Conservation (phyloP, 2,888 invertebrate genomes). For the Tetheella fluctuosa region DNA sequence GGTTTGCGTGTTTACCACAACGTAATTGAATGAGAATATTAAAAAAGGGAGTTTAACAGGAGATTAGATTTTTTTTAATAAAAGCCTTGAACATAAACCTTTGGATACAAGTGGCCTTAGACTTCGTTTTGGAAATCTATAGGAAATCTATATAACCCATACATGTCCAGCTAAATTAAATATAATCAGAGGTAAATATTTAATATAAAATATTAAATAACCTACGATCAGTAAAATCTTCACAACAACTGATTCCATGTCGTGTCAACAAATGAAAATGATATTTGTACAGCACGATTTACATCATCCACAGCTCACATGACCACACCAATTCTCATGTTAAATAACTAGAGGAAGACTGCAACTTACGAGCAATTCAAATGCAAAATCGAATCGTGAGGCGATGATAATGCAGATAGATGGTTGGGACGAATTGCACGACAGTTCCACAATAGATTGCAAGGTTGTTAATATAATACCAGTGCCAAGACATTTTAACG, state of each 20-base stretch:
- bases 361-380: constrained; percentile 32
- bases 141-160: no score
- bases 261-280: background rate
- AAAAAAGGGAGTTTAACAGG: no score
- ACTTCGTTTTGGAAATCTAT: no score
- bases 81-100: no score
- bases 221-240: background rate
- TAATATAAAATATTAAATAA: no score
- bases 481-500: background rate
- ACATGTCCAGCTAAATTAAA: no score
- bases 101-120: no score
- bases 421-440: constrained; percentile 11
- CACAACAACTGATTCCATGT: background rate
- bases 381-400: constrained; percentile 48
- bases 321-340: constrained; percentile 11
- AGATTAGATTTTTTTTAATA: no score
- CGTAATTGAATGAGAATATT: no score
- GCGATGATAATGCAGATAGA: constrained; percentile 22
- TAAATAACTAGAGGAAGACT: constrained; percentile 30
- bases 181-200: no score
- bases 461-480: background rate
- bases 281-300: background rate
- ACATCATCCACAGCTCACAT: background rate
- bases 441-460: constrained; percentile 8
- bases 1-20: no score